Conservation (phyloP, 2,113 vertebrate genomes). For the Empidonax alnorum region DNA sequence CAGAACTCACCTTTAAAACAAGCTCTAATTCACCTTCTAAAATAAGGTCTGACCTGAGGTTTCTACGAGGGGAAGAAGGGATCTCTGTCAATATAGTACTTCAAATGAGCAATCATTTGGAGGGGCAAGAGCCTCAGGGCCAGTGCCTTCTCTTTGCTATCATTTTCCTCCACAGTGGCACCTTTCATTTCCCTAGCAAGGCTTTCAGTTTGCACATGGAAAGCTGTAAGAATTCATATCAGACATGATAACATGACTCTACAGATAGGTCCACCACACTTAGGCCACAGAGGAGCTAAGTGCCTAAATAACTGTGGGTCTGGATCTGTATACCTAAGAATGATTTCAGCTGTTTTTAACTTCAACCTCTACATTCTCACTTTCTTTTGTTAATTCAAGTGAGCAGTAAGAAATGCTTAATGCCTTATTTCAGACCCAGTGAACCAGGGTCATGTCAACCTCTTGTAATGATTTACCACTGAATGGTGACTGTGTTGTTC, state of each 20-base stretch:
- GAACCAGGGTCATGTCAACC: not conserved
- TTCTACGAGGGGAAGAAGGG: not conserved
- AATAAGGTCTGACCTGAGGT: not conserved
- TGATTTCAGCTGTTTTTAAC: not conserved
- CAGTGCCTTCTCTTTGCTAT: not conserved
- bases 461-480: conserved; percentile 12
- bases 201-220: not conserved
- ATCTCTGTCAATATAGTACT: not conserved
- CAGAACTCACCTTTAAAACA: not conserved
- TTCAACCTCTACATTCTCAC: not conserved
- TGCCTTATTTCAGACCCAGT: not conserved
- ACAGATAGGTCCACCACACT: not conserved
- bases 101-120: not conserved
- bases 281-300: not conserved
- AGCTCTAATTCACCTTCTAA: not conserved
- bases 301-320: not conserved
- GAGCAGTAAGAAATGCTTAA: not conserved
- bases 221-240: not conserved
- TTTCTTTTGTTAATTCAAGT: not conserved
- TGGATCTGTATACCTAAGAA: not conserved
- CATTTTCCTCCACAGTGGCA: not conserved
- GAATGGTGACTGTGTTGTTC: not conserved
- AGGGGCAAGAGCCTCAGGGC: not conserved
- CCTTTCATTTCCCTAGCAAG: not conserved
- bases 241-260: not conserved